These are phyloP conservation scores for Patella ulyssiponensis DNA, from an alignment of 2,888 invertebrate genomes.

Conservation along the genomic window DNA sequence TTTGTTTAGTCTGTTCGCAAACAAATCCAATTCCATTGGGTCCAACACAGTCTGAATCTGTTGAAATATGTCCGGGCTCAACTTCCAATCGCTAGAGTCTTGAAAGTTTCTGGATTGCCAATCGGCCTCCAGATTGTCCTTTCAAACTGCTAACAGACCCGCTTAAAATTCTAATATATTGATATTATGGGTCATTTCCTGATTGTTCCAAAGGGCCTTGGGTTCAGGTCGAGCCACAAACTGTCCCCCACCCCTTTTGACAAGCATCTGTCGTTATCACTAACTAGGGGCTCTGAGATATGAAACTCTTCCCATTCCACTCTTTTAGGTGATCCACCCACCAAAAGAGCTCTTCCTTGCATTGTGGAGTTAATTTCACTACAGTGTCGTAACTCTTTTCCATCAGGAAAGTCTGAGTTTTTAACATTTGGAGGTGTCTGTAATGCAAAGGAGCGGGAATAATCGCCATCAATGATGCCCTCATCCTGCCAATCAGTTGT, in stretches of 20 bases:
- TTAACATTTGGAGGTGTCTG: slow-evolving; percentile 24
- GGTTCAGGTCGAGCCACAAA: slow-evolving; percentile 14
- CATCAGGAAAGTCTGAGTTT: slow-evolving; percentile 3
- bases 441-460: slow-evolving; percentile 21
- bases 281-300: slow-evolving; percentile 4
- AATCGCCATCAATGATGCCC: slow-evolving; percentile 18
- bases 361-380: not conserved
- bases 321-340: slow-evolving; percentile 20
- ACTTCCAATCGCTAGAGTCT: slow-evolving; percentile 18
- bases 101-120: slow-evolving; percentile 8
- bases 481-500: slow-evolving; percentile 18
- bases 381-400: not conserved
- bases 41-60: not conserved
- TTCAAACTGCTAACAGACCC: slow-evolving; percentile 13
- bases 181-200: slow-evolving; percentile 16
- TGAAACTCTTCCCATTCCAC: slow-evolving; percentile 14
- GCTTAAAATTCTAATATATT: slow-evolving; percentile 27
- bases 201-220: slow-evolving; percentile 19
- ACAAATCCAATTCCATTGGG: not conserved
- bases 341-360: slow-evolving; percentile 24
- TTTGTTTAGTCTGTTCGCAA: not conserved
- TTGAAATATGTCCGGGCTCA: not conserved
- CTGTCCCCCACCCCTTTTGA: slow-evolving; percentile 28
- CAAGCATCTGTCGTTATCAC: slow-evolving; percentile 21
- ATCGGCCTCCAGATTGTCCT: not conserved